Evolutionary conservation across 2,113 vertebrate species (phyloP).

Genomic region (Chroicocephalus ridibundus): DNA sequence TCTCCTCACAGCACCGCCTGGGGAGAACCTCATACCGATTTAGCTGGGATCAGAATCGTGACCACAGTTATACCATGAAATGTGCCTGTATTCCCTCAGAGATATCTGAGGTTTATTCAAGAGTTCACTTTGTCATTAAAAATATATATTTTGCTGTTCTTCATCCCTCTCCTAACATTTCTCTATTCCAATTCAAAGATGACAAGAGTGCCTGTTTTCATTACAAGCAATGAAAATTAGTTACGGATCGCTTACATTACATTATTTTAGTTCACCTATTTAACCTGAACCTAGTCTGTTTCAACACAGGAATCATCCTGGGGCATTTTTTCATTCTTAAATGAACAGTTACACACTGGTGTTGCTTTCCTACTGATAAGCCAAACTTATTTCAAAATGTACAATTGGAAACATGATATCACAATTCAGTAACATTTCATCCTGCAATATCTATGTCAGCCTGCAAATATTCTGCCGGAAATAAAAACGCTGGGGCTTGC

Average conservation of each 20-base stretch:
- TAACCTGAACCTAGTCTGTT: not conserved
- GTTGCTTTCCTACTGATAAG: not conserved
- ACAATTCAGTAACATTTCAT: not conserved
- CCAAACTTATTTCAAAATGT: not conserved
- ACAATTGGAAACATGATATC: not conserved
- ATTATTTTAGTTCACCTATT: slow-evolving; percentile 4
- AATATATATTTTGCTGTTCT: not conserved
- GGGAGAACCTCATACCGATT: not conserved
- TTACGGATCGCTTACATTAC: not conserved
- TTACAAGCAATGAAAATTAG: not conserved
- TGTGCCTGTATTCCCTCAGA: not conserved
- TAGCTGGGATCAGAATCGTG: not conserved
- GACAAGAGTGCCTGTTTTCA: not conserved
- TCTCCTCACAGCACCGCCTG: not conserved
- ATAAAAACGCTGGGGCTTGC: not conserved
- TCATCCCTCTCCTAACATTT: not conserved
- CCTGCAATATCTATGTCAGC: not conserved
- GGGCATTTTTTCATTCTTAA: not conserved
- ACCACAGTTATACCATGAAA: not conserved
- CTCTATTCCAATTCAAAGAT: not conserved
- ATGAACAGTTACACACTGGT: not conserved
- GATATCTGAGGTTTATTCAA: slow-evolving; percentile 1
- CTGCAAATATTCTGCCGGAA: not conserved
- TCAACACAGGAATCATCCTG: not conserved
- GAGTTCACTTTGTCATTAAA: not conserved